Evolutionary conservation across 1,140 invertebrate species (phyloP).

Genomic region (Aphis craccivora): DNA sequence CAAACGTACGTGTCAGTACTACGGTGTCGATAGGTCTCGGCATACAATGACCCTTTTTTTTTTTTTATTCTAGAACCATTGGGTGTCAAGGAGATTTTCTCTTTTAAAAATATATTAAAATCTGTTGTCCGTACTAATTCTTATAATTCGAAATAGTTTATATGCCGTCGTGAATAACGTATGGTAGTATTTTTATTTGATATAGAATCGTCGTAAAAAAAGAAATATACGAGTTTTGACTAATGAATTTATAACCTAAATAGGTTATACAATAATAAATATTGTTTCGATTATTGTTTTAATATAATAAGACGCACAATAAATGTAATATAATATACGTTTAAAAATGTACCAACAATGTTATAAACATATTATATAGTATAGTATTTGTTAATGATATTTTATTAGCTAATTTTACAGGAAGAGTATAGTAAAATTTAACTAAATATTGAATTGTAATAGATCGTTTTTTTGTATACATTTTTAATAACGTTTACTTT

Average conservation of each 20-base stretch:
- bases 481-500: background rate
- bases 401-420: background rate
- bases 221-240: background rate
- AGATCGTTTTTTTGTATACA: background rate
- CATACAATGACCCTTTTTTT: background rate
- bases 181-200: background rate
- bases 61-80: background rate
- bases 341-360: background rate
- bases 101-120: constrained; percentile 14
- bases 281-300: background rate
- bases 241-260: background rate
- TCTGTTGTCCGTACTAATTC: background rate
- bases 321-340: background rate
- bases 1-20: constrained; percentile 34
- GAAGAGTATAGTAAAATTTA: background rate
- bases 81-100: constrained; percentile 47
- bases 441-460: background rate
- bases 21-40: constrained; percentile 39
- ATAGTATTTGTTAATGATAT: background rate
- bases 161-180: no score
- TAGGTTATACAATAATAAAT: no score
- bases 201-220: background rate
- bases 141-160: background rate
- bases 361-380: background rate
- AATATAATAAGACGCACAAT: background rate